These are phyloP conservation scores for Drosophila neocordata DNA, from an alignment of 1,140 invertebrate genomes.

Conservation along the genomic window DNA sequence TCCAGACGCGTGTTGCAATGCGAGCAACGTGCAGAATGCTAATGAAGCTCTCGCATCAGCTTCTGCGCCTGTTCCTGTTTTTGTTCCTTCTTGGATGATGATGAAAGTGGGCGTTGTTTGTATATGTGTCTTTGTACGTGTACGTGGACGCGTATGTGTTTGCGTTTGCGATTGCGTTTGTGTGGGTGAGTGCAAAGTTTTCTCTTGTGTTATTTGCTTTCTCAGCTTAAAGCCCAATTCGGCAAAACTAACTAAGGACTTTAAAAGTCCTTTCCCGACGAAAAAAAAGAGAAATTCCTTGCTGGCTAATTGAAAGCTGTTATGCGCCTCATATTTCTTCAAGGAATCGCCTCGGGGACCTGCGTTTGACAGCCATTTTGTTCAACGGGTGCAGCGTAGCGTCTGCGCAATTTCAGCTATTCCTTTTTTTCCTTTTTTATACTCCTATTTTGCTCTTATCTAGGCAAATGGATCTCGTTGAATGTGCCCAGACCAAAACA, in stretches of 20 bases:
- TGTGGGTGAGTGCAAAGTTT: slow-evolving; percentile 56
- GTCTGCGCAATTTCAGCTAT: slow-evolving; percentile 33
- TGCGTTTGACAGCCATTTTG: slow-evolving; percentile 50
- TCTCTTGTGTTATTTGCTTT: slow-evolving; percentile 40
- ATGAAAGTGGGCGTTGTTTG: slow-evolving; percentile 69
- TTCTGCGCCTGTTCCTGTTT: slow-evolving; percentile 17
- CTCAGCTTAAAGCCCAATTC: slow-evolving; percentile 57
- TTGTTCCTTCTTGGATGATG: slow-evolving; percentile 34
- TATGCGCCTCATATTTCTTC: slow-evolving; percentile 59
- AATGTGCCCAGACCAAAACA: slow-evolving; percentile 64
- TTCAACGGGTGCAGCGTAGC: slow-evolving; percentile 29
- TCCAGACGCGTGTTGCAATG: slow-evolving; percentile 75
- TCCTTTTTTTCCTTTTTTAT: slow-evolving; percentile 31
- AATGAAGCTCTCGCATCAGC: slow-evolving; percentile 52
- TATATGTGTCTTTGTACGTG: neutral
- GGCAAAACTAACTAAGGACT: slow-evolving; percentile 33
- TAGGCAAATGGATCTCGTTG: slow-evolving; percentile 44
- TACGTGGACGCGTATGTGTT: slow-evolving; percentile 9
- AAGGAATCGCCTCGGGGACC: slow-evolving; percentile 35
- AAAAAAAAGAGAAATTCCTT: slow-evolving; percentile 8
- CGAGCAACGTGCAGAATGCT: slow-evolving; percentile 63
- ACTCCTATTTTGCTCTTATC: slow-evolving; percentile 51
- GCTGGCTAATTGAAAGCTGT: slow-evolving; percentile 70
- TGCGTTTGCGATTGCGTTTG: slow-evolving; percentile 17
- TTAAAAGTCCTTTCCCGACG: slow-evolving; percentile 32